Percentiles rank a stretch among this genome's conserved stretches.
phyloP scores from a whole-genome alignment of 2,888 invertebrate genomes.

The Xestia sexstrigata region DNA sequence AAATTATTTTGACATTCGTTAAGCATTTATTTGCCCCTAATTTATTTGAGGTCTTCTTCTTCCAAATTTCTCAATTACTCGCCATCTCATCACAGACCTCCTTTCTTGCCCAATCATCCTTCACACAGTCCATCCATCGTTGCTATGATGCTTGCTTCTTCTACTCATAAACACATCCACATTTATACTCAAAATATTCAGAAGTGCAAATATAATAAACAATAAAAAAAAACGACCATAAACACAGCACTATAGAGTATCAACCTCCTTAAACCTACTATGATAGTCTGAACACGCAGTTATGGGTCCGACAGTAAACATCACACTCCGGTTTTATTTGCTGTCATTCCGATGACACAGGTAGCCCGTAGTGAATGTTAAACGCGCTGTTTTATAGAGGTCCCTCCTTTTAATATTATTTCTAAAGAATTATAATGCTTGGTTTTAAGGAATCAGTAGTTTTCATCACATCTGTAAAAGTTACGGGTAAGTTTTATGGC shows the following conservation, averaged over 20 bases:
- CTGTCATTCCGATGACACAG: constrained; percentile 58
- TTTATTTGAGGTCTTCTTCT: too few species aligned
- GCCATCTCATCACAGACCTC: too few species aligned
- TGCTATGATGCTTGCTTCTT: too few species aligned
- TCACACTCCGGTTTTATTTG: constrained; percentile 56
- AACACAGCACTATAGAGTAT: constrained; percentile 3
- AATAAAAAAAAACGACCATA: neutral
- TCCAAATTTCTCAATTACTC: too few species aligned
- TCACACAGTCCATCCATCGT: too few species aligned
- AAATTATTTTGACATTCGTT: too few species aligned
- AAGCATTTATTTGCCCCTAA: too few species aligned
- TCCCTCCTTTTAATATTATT: constrained; percentile 29
- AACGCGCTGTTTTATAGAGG: constrained; percentile 42
- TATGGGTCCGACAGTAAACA: constrained; percentile 44
- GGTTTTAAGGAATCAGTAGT: neutral
- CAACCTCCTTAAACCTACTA: constrained; percentile 25
- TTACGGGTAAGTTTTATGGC: neutral
- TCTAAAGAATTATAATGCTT: constrained; percentile 8
- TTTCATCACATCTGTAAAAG: constrained; percentile 3
- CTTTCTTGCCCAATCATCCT: too few species aligned
- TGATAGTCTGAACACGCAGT: constrained; percentile 55
- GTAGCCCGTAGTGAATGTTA: constrained; percentile 44
- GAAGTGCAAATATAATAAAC: neutral
- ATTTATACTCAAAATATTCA: too few species aligned
- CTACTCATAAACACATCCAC: too few species aligned